A percentile compares a stretch with the other conserved stretches of the same genome.
phyloP scores from a whole-genome alignment of 64 coral and sea anemone species.

The Trachythela sp. region DNA sequence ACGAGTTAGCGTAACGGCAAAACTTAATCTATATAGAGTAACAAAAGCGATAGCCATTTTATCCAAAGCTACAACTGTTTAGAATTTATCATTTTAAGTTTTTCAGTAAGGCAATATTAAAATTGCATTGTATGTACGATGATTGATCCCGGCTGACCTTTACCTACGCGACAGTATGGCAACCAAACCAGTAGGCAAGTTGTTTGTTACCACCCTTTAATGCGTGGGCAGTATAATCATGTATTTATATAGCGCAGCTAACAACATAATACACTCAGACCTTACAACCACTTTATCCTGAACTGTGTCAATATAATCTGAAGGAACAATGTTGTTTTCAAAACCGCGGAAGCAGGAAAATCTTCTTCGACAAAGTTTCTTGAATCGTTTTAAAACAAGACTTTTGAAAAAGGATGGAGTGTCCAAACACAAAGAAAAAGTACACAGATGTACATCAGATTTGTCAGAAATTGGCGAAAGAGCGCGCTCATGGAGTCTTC shows the following conservation, averaged over 20 bases:
- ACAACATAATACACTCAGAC: background rate
- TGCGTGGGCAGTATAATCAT: background rate
- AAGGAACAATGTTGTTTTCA: background rate
- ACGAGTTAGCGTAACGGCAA: too few relatives aligned
- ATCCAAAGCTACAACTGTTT: too few relatives aligned
- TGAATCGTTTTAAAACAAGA: slow-evolving; percentile 6
- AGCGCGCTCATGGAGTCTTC: background rate
- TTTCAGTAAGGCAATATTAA: too few relatives aligned
- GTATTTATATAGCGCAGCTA: background rate
- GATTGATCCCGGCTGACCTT: too few relatives aligned
- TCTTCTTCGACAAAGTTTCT: background rate
- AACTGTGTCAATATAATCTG: background rate
- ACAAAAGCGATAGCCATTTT: too few relatives aligned
- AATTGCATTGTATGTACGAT: too few relatives aligned
- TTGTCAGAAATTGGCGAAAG: background rate
- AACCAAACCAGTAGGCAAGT: too few relatives aligned
- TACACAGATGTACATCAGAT: background rate
- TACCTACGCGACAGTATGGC: too few relatives aligned
- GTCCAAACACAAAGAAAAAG: background rate
- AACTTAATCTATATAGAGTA: too few relatives aligned
- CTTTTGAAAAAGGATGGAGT: background rate
- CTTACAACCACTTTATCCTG: background rate
- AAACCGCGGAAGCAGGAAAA: background rate
- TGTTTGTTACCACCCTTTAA: too few relatives aligned
- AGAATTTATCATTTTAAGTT: too few relatives aligned